Evolutionary conservation across 2,113 vertebrate genomes (phyloP).

Genomic region (Scophthalmus maximus): DNA sequence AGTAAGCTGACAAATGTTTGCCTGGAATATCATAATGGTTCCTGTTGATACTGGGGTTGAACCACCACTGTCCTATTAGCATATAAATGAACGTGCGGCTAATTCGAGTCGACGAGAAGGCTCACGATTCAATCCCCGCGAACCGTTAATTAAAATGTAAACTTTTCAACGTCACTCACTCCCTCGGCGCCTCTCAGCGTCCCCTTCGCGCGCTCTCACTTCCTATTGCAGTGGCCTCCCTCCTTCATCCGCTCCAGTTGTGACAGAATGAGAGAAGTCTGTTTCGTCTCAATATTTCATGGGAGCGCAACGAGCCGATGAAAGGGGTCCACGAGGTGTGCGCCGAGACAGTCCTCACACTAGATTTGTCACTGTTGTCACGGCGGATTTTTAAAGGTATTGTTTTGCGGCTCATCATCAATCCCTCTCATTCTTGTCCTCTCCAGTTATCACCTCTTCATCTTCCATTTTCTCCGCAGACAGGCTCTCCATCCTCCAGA

Average conservation of each 20-base stretch:
- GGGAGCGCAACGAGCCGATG: conserved; percentile 44
- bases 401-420: neutral
- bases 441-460: conserved; percentile 16
- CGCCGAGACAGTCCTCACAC: conserved; percentile 1
- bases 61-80: conserved; percentile 69
- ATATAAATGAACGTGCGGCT: conserved; percentile 76
- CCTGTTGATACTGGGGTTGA: conserved; percentile 66
- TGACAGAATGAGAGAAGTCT: conserved; percentile 37
- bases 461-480: conserved; percentile 33
- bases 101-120: conserved; percentile 63
- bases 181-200: conserved; percentile 27
- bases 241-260: conserved; percentile 46
- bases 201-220: conserved; percentile 24
- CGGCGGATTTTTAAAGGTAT: conserved; percentile 19
- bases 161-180: conserved; percentile 53
- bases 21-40: conserved; percentile 71
- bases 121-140: conserved; percentile 42
- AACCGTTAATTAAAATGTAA: conserved; percentile 58
- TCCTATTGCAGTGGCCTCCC: conserved; percentile 9
- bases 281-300: conserved; percentile 67
- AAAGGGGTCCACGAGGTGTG: conserved; percentile 6
- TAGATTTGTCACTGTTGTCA: neutral
- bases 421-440: conserved; percentile 4
- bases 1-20: conserved; percentile 79
- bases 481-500: conserved; percentile 26